Conservation (phyloP, 2,113 vertebrate genomes). For the Notarius lentiginosus region DNA sequence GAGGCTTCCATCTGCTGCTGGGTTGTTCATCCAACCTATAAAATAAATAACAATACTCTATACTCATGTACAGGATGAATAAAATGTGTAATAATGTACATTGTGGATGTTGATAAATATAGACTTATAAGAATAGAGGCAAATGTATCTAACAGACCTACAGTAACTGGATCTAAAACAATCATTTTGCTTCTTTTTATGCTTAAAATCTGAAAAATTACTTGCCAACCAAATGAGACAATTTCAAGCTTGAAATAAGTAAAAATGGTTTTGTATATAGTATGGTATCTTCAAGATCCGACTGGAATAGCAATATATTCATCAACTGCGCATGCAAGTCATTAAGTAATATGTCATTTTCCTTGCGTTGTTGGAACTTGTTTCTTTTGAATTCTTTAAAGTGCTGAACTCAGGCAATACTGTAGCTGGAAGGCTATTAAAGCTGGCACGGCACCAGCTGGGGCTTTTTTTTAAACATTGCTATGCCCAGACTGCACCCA, state of each 20-base stretch:
- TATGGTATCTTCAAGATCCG: background rate
- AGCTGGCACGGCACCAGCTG: background rate
- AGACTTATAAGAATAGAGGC: too few species aligned
- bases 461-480: background rate
- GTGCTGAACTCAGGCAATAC: background rate
- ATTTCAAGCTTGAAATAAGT: background rate
- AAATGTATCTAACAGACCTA: too few species aligned
- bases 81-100: background rate
- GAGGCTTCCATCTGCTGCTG: conserved; percentile 82
- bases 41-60: background rate
- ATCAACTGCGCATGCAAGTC: background rate
- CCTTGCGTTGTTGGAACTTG: background rate
- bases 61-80: background rate
- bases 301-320: background rate
- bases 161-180: too few species aligned
- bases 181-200: background rate
- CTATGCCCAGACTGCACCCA: background rate
- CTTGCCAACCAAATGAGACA: background rate
- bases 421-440: background rate
- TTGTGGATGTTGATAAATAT: background rate
- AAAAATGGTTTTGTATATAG: background rate
- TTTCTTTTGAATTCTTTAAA: background rate
- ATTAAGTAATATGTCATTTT: background rate
- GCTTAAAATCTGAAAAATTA: background rate
- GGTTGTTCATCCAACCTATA: conserved; percentile 81